Evolutionary conservation across 2,797 vertebrate species (phyloP).

Genomic region (Aeoliscus strigatus): DNA sequence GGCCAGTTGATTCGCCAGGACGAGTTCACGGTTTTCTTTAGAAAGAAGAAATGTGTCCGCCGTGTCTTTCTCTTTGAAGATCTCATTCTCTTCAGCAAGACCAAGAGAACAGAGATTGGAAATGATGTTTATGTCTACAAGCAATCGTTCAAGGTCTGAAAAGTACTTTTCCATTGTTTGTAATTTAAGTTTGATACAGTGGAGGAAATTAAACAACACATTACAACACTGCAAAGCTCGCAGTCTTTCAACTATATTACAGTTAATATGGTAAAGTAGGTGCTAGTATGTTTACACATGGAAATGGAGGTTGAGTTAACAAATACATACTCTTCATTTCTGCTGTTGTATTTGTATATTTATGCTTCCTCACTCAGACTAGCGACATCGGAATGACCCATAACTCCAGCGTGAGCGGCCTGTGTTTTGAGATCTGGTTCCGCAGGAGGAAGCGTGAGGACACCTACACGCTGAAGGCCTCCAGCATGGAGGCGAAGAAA

Average conservation of each 20-base stretch:
- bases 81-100: slow-evolving; percentile 80
- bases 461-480: slow-evolving; percentile 75
- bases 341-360: too few relatives aligned
- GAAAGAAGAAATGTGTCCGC: slow-evolving; percentile 77
- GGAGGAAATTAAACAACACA: too few relatives aligned
- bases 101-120: slow-evolving; percentile 72
- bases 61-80: slow-evolving; percentile 79
- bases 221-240: too few relatives aligned
- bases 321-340: too few relatives aligned
- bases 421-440: slow-evolving; percentile 84
- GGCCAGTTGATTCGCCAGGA: slow-evolving; percentile 78
- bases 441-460: slow-evolving; percentile 78
- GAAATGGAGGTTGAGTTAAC: too few relatives aligned
- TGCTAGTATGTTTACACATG: too few relatives aligned
- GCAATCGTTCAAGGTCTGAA: slow-evolving; percentile 78
- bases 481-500: slow-evolving; percentile 71
- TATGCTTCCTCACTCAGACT: slow-evolving; percentile 69
- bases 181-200: too few relatives aligned
- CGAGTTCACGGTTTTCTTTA: slow-evolving; percentile 73
- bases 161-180: background rate
- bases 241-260: too few relatives aligned
- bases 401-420: slow-evolving; percentile 65
- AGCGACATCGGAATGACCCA: slow-evolving; percentile 82
- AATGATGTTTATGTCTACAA: slow-evolving; percentile 81
- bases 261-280: too few relatives aligned